Evolutionary conservation across 1,140 invertebrate species (phyloP).

Genomic region (Caenorhabditis tropicalis): DNA sequence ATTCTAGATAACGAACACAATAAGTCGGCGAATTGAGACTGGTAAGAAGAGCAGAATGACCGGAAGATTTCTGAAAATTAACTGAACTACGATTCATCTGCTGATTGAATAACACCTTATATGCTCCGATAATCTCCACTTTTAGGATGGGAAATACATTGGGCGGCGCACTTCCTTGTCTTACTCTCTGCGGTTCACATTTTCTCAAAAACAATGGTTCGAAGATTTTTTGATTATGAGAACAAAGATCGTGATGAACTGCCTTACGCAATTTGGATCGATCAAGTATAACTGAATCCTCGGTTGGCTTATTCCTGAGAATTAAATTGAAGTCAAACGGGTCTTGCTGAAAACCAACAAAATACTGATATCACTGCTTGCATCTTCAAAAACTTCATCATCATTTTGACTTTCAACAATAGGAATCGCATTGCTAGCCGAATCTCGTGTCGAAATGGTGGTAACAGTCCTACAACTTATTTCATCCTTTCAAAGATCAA

Average conservation of each 20-base stretch:
- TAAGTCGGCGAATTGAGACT: not conserved
- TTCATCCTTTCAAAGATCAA: not conserved
- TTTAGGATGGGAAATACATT: conserved; percentile 1
- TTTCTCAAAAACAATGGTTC: conserved; percentile 23
- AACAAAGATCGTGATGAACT: conserved; percentile 13
- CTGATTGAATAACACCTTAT: not conserved
- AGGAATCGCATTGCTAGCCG: not conserved
- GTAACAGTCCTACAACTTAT: not conserved
- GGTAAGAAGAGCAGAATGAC: not conserved
- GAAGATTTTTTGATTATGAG: not conserved
- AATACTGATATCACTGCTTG: conserved; percentile 19
- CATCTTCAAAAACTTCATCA: conserved; percentile 29
- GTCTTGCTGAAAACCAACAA: not conserved
- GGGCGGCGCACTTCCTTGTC: not conserved
- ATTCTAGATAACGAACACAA: conserved; percentile 9
- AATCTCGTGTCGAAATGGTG: conserved; percentile 4
- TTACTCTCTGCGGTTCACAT: not conserved
- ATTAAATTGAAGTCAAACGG: not conserved
- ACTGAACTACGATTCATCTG: not conserved
- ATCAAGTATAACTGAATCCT: not conserved
- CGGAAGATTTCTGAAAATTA: not conserved
- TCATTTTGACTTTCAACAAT: not conserved
- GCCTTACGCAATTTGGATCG: conserved; percentile 9
- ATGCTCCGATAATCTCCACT: not conserved
- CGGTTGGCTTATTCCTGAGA: not conserved